Conservation (phyloP, 2,797 vertebrate genomes). For the Sebastes trivittatus region DNA sequence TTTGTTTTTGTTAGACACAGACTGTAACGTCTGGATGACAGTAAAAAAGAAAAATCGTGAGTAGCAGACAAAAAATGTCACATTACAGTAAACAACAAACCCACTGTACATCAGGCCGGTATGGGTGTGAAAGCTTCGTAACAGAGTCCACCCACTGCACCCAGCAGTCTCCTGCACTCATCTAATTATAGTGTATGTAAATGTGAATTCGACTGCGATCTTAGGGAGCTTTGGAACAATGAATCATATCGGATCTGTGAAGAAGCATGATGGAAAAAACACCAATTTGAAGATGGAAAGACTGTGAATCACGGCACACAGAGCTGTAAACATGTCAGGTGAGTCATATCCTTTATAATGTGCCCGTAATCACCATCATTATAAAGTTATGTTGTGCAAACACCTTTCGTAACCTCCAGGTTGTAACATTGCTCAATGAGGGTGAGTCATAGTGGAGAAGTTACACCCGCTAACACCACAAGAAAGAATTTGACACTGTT, state of each 20-base stretch:
- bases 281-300: conserved; percentile 31
- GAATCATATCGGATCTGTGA: conserved; percentile 32
- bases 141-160: conserved; percentile 30
- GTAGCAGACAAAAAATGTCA: not conserved
- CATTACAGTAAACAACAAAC: not conserved
- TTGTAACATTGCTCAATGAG: conserved; percentile 6
- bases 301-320: conserved; percentile 30
- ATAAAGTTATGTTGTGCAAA: conserved; percentile 34
- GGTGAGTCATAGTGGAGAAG: conserved; percentile 37
- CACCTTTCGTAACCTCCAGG: conserved; percentile 25
- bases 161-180: conserved; percentile 17
- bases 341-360: conserved; percentile 49
- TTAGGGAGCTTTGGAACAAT: conserved; percentile 29
- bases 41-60: not conserved
- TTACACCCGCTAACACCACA: not conserved
- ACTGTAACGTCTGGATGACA: not conserved
- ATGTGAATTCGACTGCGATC: conserved; percentile 37
- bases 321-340: conserved; percentile 41
- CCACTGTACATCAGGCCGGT: not conserved
- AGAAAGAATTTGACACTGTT: not conserved
- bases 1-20: not conserved
- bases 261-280: conserved; percentile 18
- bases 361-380: conserved; percentile 21
- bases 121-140: conserved; percentile 15
- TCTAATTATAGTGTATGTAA: conserved; percentile 51